These are phyloP conservation scores for Aphrophora alni DNA, from an alignment of 2,888 invertebrate species.

Conservation along the genomic window DNA sequence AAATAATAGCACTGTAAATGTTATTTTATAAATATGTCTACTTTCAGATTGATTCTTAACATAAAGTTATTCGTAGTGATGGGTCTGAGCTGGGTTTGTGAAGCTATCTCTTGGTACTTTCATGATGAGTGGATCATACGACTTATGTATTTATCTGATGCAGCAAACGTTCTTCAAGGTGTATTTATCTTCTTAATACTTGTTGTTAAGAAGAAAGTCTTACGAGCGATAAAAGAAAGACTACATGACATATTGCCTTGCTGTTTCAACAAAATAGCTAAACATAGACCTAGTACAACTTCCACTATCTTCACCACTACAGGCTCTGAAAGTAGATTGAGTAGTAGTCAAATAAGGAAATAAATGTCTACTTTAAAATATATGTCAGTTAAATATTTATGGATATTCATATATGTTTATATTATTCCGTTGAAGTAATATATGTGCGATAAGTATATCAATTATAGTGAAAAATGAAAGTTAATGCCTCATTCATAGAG, in stretches of 20 bases:
- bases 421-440: too few species aligned
- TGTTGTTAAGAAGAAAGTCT: slow-evolving; percentile 72
- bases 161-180: slow-evolving; percentile 73
- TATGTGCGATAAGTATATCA: too few species aligned
- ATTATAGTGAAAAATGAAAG: too few species aligned
- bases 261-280: slow-evolving; percentile 16
- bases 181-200: slow-evolving; percentile 75
- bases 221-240: slow-evolving; percentile 16
- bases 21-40: too few species aligned
- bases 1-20: too few species aligned
- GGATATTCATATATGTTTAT: too few species aligned
- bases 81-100: slow-evolving; percentile 78
- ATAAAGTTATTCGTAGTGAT: slow-evolving; percentile 79
- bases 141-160: slow-evolving; percentile 64
- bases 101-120: slow-evolving; percentile 66
- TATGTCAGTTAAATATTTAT: too few species aligned
- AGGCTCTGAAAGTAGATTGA: slow-evolving; percentile 9
- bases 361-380: background rate
- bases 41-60: slow-evolving; percentile 69
- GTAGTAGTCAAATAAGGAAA: slow-evolving; percentile 19
- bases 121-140: slow-evolving; percentile 48
- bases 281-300: slow-evolving; percentile 26
- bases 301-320: slow-evolving; percentile 29
- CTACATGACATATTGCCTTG: slow-evolving; percentile 17
- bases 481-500: too few species aligned